Evolutionary conservation across 2,113 vertebrate species (phyloP).

Genomic region (Cheilinus undulatus): DNA sequence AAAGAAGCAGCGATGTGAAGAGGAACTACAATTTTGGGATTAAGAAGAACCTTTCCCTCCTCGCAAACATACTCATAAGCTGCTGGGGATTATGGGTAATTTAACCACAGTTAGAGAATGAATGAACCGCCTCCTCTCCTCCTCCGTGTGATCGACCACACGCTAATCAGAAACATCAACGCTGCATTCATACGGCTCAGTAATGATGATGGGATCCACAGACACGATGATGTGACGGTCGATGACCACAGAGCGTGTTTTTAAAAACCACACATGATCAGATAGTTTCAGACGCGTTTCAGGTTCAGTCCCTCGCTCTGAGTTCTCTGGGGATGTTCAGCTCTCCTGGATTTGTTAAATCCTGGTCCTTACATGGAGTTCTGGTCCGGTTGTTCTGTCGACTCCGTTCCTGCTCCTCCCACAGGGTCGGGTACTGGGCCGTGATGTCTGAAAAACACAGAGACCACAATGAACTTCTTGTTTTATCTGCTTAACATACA

Average conservation of each 20-base stretch:
- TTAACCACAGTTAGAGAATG: slow-evolving; percentile 71
- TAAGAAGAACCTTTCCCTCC: too few relatives aligned
- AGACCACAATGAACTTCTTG: slow-evolving; percentile 52
- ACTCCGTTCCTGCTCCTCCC: slow-evolving; percentile 96
- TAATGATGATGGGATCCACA: slow-evolving; percentile 79
- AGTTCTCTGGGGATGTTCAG: too few relatives aligned
- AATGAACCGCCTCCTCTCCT: slow-evolving; percentile 68
- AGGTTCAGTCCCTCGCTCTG: too few relatives aligned
- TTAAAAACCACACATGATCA: too few relatives aligned
- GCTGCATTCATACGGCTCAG: slow-evolving; percentile 79
- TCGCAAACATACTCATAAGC: too few relatives aligned
- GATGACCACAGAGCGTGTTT: too few relatives aligned
- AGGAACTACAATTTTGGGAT: too few relatives aligned
- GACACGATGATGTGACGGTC: too few relatives aligned
- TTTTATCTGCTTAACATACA: too few relatives aligned
- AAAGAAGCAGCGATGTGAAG: too few relatives aligned
- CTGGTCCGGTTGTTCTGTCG: slow-evolving; percentile 94
- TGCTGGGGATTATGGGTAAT: slow-evolving; percentile 60
- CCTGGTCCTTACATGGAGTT: slow-evolving; percentile 88
- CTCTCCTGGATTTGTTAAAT: slow-evolving; percentile 8
- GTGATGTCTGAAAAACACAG: slow-evolving; percentile 87
- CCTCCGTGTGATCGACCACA: slow-evolving; percentile 71
- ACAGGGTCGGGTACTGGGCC: slow-evolving; percentile 93
- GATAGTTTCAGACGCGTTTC: too few relatives aligned
- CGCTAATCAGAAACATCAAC: slow-evolving; percentile 84